phyloP scores from a whole-genome alignment of 2,888 invertebrate species.

The Mythimna albipuncta region DNA sequence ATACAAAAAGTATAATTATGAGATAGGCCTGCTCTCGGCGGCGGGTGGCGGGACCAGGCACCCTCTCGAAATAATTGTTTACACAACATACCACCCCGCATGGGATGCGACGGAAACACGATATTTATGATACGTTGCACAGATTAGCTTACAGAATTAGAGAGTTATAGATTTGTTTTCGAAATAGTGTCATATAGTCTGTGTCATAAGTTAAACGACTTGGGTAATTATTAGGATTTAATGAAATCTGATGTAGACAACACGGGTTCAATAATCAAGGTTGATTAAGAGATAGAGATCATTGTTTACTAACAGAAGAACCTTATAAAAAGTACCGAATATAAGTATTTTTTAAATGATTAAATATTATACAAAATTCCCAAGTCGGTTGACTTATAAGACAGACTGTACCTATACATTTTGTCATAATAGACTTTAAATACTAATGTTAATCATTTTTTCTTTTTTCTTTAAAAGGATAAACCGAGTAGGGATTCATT shows the following conservation, averaged over 20 bases:
- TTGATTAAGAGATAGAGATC: too few species aligned
- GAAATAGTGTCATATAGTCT: neutral
- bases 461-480: neutral
- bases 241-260: too few species aligned
- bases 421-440: neutral
- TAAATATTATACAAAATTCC: too few species aligned
- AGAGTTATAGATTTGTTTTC: neutral
- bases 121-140: slow-evolving; percentile 66
- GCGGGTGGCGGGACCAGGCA: slow-evolving; percentile 27
- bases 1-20: slow-evolving; percentile 58
- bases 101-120: slow-evolving; percentile 72
- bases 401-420: neutral
- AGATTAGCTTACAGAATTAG: slow-evolving; percentile 39
- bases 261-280: too few species aligned
- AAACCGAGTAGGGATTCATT: neutral
- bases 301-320: too few species aligned
- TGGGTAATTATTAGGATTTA: too few species aligned
- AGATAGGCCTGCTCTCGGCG: slow-evolving; percentile 48
- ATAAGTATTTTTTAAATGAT: too few species aligned
- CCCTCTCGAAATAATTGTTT: slow-evolving; percentile 69
- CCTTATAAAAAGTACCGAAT: too few species aligned
- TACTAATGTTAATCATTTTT: neutral
- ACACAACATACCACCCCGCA: slow-evolving; percentile 69
- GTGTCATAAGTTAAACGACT: too few species aligned
- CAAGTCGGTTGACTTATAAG: too few species aligned